Evolutionary conservation across 2,797 vertebrate genomes (phyloP).

Genomic region (Borostomias antarcticus): DNA sequence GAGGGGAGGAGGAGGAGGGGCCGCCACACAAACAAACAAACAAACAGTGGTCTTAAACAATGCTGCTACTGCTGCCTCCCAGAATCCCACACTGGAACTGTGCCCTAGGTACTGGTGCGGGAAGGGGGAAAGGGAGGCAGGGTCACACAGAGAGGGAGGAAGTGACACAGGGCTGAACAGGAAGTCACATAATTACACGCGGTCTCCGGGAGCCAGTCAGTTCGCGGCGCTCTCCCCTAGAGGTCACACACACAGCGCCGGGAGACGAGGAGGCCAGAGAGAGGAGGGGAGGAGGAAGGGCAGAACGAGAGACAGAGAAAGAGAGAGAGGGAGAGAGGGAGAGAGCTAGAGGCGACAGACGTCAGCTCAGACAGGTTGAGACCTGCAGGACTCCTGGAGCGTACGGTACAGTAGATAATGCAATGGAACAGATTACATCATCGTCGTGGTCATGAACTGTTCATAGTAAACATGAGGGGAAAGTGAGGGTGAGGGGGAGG

Average conservation of each 20-base stretch:
- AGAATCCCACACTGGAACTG: slow-evolving; percentile 23
- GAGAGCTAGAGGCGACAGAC: neutral
- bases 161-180: neutral
- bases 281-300: no score
- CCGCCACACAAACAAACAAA: slow-evolving; percentile 34
- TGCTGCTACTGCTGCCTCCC: slow-evolving; percentile 25
- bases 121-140: no score
- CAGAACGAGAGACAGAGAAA: no score
- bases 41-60: slow-evolving; percentile 18
- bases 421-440: neutral
- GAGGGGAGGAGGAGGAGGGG: neutral
- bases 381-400: neutral
- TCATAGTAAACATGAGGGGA: neutral
- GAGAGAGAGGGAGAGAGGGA: no score
- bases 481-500: no score
- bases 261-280: no score
- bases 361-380: neutral
- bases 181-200: neutral
- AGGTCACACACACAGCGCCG: neutral
- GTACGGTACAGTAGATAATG: no score
- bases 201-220: no score
- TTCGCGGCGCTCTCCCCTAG: no score
- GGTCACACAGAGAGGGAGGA: no score
- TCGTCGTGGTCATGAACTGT: neutral
- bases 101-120: no score